Base-by-base conservation (phyloP, 2,113 vertebrate genomes). In the rabbit (Oryctolagus cuniculus) region DNA sequence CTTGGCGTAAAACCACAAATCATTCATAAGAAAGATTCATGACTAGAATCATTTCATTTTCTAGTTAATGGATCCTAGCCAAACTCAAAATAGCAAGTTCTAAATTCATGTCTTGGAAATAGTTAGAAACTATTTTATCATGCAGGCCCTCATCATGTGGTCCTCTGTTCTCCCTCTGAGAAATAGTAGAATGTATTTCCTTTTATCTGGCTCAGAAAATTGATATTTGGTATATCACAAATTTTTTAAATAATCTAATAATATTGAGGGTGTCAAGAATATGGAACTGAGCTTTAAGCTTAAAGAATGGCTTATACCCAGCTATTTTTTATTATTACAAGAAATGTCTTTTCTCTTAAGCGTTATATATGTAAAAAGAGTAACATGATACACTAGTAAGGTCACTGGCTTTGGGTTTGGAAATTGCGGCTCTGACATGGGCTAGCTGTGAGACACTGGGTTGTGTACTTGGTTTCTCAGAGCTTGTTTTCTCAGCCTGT, bases 171-270 rank as follows among this genome's bases (percentile, higher is more conserved):
- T 81, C 90, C 51, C 74, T 63, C 36, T 93, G 55, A 89, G 44
- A 94, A 93, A 94, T 88, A 72, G 58, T 90, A 93, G 72, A 82
- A 90, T 90, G 34, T 67, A 73, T 94, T 96, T 90, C 51, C 88
- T 82, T 94, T 92, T 92, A 92, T 82, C 27, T 90, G 91, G 31
- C 55, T 92, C 55, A 82, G 29, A 83, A 96, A 86, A 89, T 82
- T 78, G 66, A 72, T 70, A 61, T 86, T 92, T 92, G n/a, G 22
- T 88, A 38, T 70, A 4, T 86, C 51, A 85, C 25, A 81, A 78
- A 77, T 66, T 74, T 95, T 77, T 95, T 77, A 27, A 86, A 85
- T 87, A 84, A 84, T 11, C 24, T 5, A 78, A 63, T 87, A 51
- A 61, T 53, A 61, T 67, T 6, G 25, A 81, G 95, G 17, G 49